Evolutionary conservation across 2,888 invertebrate genomes (phyloP), one percentile per base, ranked within the genome.

Genomic region (Eutolmus rufibarbis): DNA sequence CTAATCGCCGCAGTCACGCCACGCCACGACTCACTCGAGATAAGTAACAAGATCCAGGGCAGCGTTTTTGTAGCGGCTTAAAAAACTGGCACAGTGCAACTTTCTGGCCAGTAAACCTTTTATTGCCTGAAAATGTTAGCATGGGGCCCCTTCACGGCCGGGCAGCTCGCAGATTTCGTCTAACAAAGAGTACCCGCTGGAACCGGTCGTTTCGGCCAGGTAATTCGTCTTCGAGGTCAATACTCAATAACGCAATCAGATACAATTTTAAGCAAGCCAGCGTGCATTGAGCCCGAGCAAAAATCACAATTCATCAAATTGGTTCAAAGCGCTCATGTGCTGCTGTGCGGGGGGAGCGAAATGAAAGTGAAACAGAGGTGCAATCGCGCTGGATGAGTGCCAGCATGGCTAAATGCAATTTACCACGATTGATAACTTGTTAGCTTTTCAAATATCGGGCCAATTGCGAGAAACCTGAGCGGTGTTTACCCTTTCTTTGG

Each of bases 401-500:
- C 85, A 85, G 28, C 74, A 85, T 31, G 14, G 34, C 74, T 23
- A 74, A 74, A 66, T 23, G 37, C 76, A 28, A 66, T 66, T 23
- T 23, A 66, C 66, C 23, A 28, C 66, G 12, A 66, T 66, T 66
- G 28, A 66, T 66, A 23, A 66, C 12, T 66, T 66, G 66, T 23
- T 66, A 23, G 23, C 28, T 66, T 78, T 79, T n/a, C 31, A 46
- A 74, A 51, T 74, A 7, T 16, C 28, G 12, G 23, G 9, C 9
- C n/a, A 76, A 46, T 77, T 86, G 66, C 46, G 43, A 23, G 1
- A 66, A 66, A 66, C 14, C 74, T 57, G 19, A 23, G 34, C 34
- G 46, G 19, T 86, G 74, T 89, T 89, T 89, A 97, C 97, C 96
- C 95, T 95, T 89, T 95, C 95, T 91, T 94, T 95, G 85, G 95